Evolutionary conservation across 2,797 vertebrate species (phyloP), one percentile per base, ranked within the genome.

Genomic region (Echeneis naucrates): DNA sequence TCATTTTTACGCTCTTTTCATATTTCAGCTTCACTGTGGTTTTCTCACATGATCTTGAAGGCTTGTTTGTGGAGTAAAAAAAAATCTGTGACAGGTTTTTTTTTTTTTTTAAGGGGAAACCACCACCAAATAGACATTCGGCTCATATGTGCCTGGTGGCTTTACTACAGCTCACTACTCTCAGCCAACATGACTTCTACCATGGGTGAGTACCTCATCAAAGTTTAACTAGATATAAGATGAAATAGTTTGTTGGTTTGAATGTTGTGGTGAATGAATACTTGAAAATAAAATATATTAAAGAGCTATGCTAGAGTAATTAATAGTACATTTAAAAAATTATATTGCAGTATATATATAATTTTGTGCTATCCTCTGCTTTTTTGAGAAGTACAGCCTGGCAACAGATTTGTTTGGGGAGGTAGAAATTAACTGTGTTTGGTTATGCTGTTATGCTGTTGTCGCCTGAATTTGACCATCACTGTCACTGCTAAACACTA

Each of bases 151-250:
- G 45, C 40, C 33, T 3, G 12, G 68, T 63, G 59, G 76, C 68
- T 73, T 74, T 4, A 69, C 35, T 59, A 0, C 56, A 69, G 59
- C 0, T 2, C 9, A 9, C 44, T 13, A 1, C 45, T 37, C 51
- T 55, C 74, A 57, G 63, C 30, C 79, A 73, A 59, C 74, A 92
- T 93, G 89, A 59, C 54, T 27, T 50, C 72, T 51, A n/a, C 73
- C 70, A 67, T 54, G 1, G 83, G 92, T 91, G 65, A 91, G 91
- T 87, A 75, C 47, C 52, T 73, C 32, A 57, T 63, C 21, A 42
- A 4, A 42, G 23, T 60, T 66, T 12, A 57, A n/a, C 21, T 35
- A 17, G 69, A 61, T 2, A 59, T 64, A 62, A 13, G n/a, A 45
- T 4, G 2, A 40, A 13, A 10, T n/a, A 27, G 12, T 13, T 30